Base-by-base conservation (phyloP, 2,113 vertebrate species). In the Spea bombifrons region DNA sequence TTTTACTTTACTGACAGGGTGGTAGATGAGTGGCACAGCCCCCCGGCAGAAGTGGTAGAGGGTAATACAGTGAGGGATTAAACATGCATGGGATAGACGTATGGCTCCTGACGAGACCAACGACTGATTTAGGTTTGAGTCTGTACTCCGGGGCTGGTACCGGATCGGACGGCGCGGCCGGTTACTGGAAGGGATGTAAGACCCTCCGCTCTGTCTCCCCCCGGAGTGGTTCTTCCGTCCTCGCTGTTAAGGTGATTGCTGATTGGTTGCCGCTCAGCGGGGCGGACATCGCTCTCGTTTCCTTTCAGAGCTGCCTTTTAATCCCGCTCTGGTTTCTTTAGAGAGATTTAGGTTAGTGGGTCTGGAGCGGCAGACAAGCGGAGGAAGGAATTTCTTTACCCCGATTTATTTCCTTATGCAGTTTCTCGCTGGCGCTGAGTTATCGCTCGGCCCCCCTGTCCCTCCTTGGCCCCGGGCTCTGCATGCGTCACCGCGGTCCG, bases 341-440 rank as follows among this genome's bases (percentile, higher is more conserved):
- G 73, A 71, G 48, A 71, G 71, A 87, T 89, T 84, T 85, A 87
- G 85, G 85, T 88, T 85, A 88, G 83, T 86, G 83, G 83, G 84
- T 78, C 83, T 81, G 76, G 85, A 80, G 81, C 83, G 83, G 71
- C 78, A 80, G 66, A 61, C 17, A 3, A 9, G 55, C 73, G 66
- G 71, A 10, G 0, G 80, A 78, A 77, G 79, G 74, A 75, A 47
- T 30, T 52, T 52, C 0, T 15, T 55, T n/a, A n/a, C n/a, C n/a
- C n/a, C n/a, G n/a, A n/a, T n/a, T n/a, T n/a, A n/a, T 55, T 44
- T 55, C 59, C 7, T n/a, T 17, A 43, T 16, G 17, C 10, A 65
- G 46, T 66, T 66, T 66, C 43, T 9, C 43, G 46, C 43, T 44
- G 43, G 44, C 64, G 5, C 30, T 44, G 4, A 13, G 12, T 74